Evolutionary conservation across 2,113 vertebrate species (phyloP).

Genomic region (Ophthalmolycus amberensis): DNA sequence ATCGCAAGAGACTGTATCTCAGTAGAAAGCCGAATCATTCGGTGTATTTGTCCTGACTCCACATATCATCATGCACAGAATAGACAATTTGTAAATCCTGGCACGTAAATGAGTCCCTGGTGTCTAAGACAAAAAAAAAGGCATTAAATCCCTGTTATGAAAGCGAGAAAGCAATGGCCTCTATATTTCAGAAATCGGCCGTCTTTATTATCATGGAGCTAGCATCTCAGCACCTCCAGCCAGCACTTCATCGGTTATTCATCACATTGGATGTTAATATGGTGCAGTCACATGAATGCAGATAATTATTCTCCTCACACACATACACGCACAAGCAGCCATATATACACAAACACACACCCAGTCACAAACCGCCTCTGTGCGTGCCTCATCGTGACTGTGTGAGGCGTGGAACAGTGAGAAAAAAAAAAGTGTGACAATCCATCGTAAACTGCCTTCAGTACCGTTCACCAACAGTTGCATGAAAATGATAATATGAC

Average conservation of each 20-base stretch:
- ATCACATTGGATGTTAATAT: slow-evolving; percentile 39
- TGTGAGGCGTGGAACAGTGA: slow-evolving; percentile 18
- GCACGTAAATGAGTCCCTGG: background rate
- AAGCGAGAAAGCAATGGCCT: background rate
- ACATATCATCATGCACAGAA: background rate
- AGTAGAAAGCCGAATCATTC: background rate
- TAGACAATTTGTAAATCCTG: background rate
- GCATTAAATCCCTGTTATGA: background rate
- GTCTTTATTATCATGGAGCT: background rate
- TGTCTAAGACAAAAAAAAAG: background rate
- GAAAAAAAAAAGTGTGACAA: slow-evolving; percentile 13
- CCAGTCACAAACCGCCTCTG: background rate
- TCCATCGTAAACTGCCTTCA: background rate
- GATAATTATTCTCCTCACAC: slow-evolving; percentile 53
- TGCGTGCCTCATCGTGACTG: slow-evolving; percentile 16
- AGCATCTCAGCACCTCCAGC: slow-evolving; percentile 8
- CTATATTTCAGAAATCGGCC: background rate
- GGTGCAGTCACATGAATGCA: slow-evolving; percentile 28
- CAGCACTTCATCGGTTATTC: slow-evolving; percentile 37
- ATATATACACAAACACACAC: slow-evolving; percentile 1
- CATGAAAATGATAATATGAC: background rate
- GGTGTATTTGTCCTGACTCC: background rate
- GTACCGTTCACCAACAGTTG: background rate
- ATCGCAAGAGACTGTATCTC: background rate
- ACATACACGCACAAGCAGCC: background rate